Conservation (phyloP, 2,888 invertebrate species). For the Palloptera scutellata region DNA sequence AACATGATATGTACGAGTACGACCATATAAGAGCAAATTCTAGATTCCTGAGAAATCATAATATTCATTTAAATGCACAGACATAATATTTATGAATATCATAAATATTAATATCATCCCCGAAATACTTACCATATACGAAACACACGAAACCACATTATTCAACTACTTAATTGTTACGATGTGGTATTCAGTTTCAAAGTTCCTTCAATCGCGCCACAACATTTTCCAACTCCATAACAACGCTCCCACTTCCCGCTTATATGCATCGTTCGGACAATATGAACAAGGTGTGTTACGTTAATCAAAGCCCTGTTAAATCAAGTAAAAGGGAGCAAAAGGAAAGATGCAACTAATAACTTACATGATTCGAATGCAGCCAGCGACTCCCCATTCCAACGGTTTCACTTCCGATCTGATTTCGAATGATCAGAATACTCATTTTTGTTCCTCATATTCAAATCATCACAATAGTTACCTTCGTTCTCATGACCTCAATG, state of each 20-base stretch:
- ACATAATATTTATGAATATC: not conserved
- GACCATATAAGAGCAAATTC: no score
- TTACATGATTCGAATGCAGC: not conserved
- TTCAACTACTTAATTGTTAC: not conserved
- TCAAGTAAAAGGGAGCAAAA: conserved; percentile 28
- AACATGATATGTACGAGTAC: no score
- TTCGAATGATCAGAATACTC: no score
- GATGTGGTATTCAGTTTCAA: not conserved
- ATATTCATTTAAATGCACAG: not conserved
- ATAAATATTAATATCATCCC: conserved; percentile 1
- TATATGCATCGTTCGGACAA: conserved; percentile 16
- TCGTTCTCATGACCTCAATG: conserved; percentile 49
- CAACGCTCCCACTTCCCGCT: conserved; percentile 9
- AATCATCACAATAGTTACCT: no score
- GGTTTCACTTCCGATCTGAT: conserved; percentile 29
- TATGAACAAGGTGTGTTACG: conserved; percentile 51
- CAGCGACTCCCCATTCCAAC: not conserved
- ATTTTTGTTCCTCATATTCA: no score
- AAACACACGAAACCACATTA: not conserved
- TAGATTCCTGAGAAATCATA: conserved; percentile 7
- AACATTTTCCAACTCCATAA: not conserved
- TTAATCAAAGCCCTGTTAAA: conserved; percentile 51
- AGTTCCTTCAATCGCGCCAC: not conserved
- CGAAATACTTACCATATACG: not conserved
- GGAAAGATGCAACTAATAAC: conserved; percentile 35